Conservation (phyloP, 2,113 vertebrate genomes). For the Donacobius atricapilla region DNA sequence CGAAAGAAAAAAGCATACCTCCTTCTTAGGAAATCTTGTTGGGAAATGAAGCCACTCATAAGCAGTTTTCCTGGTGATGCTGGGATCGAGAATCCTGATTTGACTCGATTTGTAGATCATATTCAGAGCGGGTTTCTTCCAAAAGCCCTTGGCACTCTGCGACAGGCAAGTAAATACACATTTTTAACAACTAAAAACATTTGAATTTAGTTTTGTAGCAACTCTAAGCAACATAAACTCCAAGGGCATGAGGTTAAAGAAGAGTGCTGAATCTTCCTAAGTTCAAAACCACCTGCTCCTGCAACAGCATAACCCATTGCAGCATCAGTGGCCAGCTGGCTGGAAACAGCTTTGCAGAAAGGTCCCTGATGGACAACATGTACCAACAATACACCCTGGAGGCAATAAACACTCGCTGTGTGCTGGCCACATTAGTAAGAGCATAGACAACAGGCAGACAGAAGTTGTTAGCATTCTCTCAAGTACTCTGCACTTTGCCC, state of each 20-base stretch:
- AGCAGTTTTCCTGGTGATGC: conserved; percentile 73
- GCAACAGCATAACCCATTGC: neutral
- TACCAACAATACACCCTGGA: neutral
- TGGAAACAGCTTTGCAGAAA: neutral
- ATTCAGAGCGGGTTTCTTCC: conserved; percentile 78
- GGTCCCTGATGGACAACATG: fast-evolving
- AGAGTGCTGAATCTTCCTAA: neutral
- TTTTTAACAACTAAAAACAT: neutral
- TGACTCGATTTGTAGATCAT: conserved; percentile 77
- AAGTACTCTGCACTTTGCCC: neutral
- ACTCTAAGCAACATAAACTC: neutral
- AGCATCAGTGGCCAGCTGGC: neutral
- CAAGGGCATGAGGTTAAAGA: neutral
- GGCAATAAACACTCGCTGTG: neutral
- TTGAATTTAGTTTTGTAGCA: neutral
- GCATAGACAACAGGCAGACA: neutral
- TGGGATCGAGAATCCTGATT: conserved; percentile 79
- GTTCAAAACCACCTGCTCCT: neutral
- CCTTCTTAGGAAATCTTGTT: conserved; percentile 64
- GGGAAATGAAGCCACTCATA: conserved; percentile 77
- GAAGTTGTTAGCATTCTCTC: neutral
- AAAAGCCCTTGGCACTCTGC: conserved; percentile 74
- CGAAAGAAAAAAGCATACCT: conserved; percentile 63
- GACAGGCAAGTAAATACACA: neutral
- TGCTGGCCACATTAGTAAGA: neutral